These are phyloP conservation scores for Carterocephalus palaemon DNA, from an alignment of 2,888 invertebrate species.

Conservation along the genomic window DNA sequence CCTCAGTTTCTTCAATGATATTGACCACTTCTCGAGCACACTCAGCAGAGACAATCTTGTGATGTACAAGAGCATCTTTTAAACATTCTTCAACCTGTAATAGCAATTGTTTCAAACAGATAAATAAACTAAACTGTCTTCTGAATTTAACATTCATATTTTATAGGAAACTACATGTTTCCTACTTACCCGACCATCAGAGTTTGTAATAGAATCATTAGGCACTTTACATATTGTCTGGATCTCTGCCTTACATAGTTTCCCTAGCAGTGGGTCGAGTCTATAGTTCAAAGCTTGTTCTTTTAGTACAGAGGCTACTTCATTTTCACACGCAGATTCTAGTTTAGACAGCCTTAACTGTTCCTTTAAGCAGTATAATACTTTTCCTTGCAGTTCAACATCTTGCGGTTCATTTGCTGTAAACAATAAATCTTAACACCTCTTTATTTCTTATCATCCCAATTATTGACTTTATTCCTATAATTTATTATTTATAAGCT, in stretches of 20 bases:
- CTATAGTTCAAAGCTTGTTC: constrained; percentile 95
- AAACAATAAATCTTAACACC: constrained; percentile 36
- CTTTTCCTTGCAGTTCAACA: constrained; percentile 89
- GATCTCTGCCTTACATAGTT: constrained; percentile 87
- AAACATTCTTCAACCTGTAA: constrained; percentile 93
- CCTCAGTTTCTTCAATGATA: constrained; percentile 91
- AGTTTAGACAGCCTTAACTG: constrained; percentile 87
- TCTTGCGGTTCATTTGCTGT: constrained; percentile 76
- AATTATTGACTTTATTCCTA: too few relatives aligned
- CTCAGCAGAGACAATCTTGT: constrained; percentile 84
- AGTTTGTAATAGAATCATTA: constrained; percentile 63
- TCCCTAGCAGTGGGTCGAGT: constrained; percentile 91
- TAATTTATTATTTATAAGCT: too few relatives aligned
- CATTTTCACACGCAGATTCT: constrained; percentile 86
- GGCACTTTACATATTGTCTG: constrained; percentile 80
- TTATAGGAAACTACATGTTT: neutral
- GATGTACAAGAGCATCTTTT: constrained; percentile 88
- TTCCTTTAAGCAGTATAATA: constrained; percentile 88
- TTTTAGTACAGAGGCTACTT: constrained; percentile 88
- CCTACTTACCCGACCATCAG: constrained; percentile 65
- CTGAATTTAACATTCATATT: neutral
- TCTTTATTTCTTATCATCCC: too few relatives aligned
- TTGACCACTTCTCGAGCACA: constrained; percentile 92
- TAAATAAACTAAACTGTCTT: constrained; percentile 24
- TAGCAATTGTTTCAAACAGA: too few relatives aligned